These are phyloP conservation scores for Podarcis cretensis DNA, from an alignment of 2,113 vertebrate genomes.

Conservation along the genomic window DNA sequence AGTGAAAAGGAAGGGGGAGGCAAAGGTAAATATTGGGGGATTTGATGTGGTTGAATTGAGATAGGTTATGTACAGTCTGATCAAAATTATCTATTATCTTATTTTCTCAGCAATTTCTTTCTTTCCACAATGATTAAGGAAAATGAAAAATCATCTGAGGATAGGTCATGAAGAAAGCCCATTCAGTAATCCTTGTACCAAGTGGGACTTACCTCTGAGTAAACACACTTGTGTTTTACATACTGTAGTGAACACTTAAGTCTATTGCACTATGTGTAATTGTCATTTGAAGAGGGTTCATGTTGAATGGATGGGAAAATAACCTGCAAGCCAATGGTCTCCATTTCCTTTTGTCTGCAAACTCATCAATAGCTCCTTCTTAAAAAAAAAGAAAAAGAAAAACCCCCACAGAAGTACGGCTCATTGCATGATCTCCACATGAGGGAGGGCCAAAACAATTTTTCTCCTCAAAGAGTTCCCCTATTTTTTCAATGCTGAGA, in stretches of 20 bases:
- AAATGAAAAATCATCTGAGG: background rate
- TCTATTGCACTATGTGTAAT: no score
- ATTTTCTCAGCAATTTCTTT: background rate
- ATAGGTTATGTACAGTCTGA: background rate
- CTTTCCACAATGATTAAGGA: background rate
- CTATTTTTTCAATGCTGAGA: background rate
- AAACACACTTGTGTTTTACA: no score
- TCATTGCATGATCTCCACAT: background rate
- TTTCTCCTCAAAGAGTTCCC: background rate
- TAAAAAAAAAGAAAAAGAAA: background rate
- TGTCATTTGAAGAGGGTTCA: no score
- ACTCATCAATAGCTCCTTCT: background rate
- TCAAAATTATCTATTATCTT: background rate
- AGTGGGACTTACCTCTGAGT: no score
- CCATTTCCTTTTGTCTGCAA: background rate
- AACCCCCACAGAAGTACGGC: background rate
- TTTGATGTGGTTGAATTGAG: background rate
- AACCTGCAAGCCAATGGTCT: background rate
- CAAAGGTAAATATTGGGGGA: no score
- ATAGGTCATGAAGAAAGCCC: background rate
- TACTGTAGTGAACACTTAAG: no score
- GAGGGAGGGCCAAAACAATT: background rate
- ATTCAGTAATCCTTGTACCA: background rate
- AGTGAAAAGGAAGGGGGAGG: background rate
- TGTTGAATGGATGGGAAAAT: background rate